phyloP scores from a whole-genome alignment of 2,888 invertebrate species.

The Pedicia rivosa region DNA sequence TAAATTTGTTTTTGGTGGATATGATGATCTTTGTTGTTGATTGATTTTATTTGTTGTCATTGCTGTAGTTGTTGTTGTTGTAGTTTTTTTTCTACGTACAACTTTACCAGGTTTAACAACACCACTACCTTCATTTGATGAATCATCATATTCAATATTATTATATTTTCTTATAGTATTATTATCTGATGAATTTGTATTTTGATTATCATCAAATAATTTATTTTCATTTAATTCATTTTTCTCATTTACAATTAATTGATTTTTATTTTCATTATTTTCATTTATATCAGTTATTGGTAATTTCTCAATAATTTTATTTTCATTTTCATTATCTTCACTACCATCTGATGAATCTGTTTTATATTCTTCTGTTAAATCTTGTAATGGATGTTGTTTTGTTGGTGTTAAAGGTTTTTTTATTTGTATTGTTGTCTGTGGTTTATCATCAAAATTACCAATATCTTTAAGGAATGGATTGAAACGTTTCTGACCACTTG shows the following conservation, averaged over 20 bases:
- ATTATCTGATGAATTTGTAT: conserved; percentile 12
- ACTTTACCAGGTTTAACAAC: conserved; percentile 58
- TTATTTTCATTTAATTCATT: background rate
- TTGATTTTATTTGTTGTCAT: conserved; percentile 28
- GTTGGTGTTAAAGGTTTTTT: conserved; percentile 15
- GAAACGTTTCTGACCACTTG: conserved; percentile 33
- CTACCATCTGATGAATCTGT: conserved; percentile 1
- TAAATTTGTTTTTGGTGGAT: conserved; percentile 38
- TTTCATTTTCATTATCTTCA: conserved; percentile 11
- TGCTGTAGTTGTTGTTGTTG: conserved; percentile 7
- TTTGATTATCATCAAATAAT: conserved; percentile 3
- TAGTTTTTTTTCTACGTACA: conserved; percentile 23
- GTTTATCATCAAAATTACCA: conserved; percentile 6
- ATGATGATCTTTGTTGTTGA: conserved; percentile 42
- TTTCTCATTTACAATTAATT: background rate
- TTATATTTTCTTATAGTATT: conserved; percentile 16
- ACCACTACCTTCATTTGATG: conserved; percentile 40
- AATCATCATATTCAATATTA: conserved; percentile 36
- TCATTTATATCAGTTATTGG: conserved; percentile 8
- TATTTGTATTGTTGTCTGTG: conserved; percentile 6
- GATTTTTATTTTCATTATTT: conserved; percentile 12
- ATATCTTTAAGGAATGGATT: conserved; percentile 39
- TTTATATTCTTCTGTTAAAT: conserved; percentile 9
- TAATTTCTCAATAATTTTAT: conserved; percentile 2
- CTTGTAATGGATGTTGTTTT: conserved; percentile 15